Conservation (phyloP, 2,797 vertebrate genomes). For the Alca torda region DNA sequence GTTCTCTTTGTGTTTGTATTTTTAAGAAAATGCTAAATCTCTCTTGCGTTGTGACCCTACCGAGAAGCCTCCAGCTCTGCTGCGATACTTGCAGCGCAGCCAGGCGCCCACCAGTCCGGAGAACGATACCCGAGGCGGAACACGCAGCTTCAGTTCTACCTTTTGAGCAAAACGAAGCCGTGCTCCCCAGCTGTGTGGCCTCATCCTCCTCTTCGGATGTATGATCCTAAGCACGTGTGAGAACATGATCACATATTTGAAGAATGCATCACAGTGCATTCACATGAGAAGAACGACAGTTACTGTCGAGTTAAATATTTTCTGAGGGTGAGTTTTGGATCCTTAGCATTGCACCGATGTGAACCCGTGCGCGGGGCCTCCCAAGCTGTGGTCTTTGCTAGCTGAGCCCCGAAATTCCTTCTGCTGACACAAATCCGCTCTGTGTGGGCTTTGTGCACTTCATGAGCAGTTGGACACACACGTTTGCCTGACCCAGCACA, state of each 20-base stretch:
- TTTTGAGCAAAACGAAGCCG: rapidly evolving
- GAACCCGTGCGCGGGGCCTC: background rate
- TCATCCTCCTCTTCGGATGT: rapidly evolving
- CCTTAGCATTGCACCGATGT: rapidly evolving
- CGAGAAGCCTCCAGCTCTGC: background rate
- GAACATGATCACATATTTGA: background rate
- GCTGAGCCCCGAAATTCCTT: background rate
- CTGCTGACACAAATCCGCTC: rapidly evolving
- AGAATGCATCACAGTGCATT: background rate
- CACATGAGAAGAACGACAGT: background rate
- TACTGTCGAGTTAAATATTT: background rate
- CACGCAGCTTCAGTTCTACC: background rate
- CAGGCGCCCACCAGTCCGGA: background rate
- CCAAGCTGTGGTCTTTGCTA: background rate
- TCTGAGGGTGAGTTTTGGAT: background rate
- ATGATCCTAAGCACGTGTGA: background rate
- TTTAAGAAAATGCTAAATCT: background rate
- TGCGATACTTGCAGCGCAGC: background rate
- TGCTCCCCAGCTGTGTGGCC: background rate
- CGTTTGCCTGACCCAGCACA: background rate
- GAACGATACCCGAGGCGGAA: background rate
- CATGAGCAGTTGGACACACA: rapidly evolving
- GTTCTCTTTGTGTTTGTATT: background rate
- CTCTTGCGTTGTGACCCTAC: background rate
- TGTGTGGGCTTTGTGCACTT: background rate